Conservation (phyloP, 2,797 vertebrate species). For the Chrysocyon brachyurus region DNA sequence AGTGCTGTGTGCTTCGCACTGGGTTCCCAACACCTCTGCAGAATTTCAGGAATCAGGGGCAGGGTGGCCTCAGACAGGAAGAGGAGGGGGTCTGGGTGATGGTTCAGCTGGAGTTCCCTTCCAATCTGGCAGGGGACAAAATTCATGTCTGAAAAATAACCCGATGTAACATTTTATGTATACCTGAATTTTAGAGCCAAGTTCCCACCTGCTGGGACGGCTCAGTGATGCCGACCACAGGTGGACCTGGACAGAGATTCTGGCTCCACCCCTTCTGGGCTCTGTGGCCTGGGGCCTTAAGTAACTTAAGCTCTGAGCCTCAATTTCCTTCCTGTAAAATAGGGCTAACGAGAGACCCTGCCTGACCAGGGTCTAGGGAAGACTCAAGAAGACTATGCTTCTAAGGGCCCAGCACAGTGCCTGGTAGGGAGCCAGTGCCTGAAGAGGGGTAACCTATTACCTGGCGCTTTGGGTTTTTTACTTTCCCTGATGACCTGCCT, state of each 20-base stretch:
- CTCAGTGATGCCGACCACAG: background rate
- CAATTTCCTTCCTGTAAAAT: background rate
- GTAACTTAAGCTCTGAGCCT: background rate
- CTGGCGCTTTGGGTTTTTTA: background rate
- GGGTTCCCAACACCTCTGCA: background rate
- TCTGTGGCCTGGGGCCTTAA: background rate
- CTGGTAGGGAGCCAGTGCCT: background rate
- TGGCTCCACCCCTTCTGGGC: background rate
- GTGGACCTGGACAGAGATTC: background rate
- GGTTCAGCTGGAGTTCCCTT: background rate
- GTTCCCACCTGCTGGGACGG: fast-evolving
- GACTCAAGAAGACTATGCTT: background rate
- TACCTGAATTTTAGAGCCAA: background rate
- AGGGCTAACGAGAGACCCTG: background rate
- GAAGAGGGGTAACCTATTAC: background rate
- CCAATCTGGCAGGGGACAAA: background rate
- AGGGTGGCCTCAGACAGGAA: background rate
- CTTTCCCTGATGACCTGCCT: background rate
- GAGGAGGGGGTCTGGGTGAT: background rate
- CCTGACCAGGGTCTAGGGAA: background rate
- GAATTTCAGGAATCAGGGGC: background rate
- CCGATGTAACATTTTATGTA: background rate
- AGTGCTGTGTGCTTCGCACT: background rate
- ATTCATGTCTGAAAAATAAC: background rate
- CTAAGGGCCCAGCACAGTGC: background rate